These are phyloP conservation scores for Irena cyanogastra DNA, from an alignment of 2,113 vertebrate genomes.

Conservation along the genomic window DNA sequence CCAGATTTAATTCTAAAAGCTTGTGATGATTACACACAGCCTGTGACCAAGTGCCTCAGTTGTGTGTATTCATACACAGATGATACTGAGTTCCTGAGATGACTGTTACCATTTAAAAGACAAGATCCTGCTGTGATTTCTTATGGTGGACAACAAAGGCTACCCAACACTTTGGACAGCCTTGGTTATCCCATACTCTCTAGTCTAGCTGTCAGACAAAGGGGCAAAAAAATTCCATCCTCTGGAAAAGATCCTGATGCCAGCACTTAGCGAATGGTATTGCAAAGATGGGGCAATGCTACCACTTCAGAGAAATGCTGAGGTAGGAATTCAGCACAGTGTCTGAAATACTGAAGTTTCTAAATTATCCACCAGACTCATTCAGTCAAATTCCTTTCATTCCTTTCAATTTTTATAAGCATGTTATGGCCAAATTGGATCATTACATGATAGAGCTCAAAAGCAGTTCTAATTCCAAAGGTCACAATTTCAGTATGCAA, in stretches of 20 bases:
- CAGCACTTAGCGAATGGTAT: not conserved
- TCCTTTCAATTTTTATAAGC: not conserved
- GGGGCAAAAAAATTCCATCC: not conserved
- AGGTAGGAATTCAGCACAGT: not conserved
- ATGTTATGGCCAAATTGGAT: not conserved
- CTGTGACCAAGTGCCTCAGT: not conserved
- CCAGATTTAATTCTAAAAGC: not conserved
- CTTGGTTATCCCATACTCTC: not conserved
- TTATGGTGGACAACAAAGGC: not conserved
- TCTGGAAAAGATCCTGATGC: not conserved
- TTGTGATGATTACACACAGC: accelerated
- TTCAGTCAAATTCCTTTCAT: not conserved
- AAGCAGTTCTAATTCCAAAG: not conserved
- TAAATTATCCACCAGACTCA: not conserved
- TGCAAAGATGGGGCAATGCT: not conserved
- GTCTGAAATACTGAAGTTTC: not conserved
- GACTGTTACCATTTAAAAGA: not conserved
- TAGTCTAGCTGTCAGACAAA: not conserved
- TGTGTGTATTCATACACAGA: not conserved
- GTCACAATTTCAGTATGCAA: not conserved
- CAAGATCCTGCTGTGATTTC: not conserved
- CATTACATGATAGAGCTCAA: not conserved
- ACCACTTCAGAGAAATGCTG: not conserved
- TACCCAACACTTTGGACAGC: not conserved
- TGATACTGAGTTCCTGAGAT: not conserved